Evolutionary conservation across 2,888 invertebrate species (phyloP).

Genomic region (Pterostichus madidus): DNA sequence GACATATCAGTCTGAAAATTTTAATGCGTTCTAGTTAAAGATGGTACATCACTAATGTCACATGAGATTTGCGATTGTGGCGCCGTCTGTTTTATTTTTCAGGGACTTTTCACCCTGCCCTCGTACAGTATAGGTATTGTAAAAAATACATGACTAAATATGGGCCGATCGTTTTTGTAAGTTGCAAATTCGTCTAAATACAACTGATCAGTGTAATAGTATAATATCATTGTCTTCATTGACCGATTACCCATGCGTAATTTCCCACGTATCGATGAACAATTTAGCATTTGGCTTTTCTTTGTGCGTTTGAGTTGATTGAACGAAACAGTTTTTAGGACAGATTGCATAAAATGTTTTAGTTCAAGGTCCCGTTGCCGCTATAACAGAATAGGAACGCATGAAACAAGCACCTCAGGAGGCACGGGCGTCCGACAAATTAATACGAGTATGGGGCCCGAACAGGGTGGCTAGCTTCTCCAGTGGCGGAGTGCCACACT

Average conservation of each 20-base stretch:
- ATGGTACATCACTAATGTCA: too few species aligned
- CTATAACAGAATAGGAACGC: conserved; percentile 25
- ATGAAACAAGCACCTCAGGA: background rate
- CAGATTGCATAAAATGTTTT: conserved; percentile 52
- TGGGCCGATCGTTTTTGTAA: too few species aligned
- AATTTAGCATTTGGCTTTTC: background rate
- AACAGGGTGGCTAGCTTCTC: background rate
- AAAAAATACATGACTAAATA: too few species aligned
- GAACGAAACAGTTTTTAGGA: conserved; percentile 28
- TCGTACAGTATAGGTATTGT: too few species aligned
- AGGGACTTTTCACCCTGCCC: too few species aligned
- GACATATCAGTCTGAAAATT: too few species aligned
- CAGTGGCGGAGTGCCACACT: conserved; percentile 4
- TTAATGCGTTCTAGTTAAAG: too few species aligned
- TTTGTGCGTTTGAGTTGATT: conserved; percentile 7
- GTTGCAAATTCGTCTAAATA: too few species aligned
- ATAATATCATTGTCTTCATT: background rate
- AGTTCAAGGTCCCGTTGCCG: conserved; percentile 50
- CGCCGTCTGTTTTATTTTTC: too few species aligned
- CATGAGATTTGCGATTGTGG: too few species aligned
- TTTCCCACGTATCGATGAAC: background rate
- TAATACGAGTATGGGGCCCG: conserved; percentile 13
- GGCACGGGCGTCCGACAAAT: conserved; percentile 29
- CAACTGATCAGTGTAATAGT: too few species aligned
- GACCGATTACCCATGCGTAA: background rate